A percentile compares a stretch with the other conserved stretches of the same genome.
Conservation (phyloP, 1,140 invertebrate species). For the Drosophila burlai region DNA sequence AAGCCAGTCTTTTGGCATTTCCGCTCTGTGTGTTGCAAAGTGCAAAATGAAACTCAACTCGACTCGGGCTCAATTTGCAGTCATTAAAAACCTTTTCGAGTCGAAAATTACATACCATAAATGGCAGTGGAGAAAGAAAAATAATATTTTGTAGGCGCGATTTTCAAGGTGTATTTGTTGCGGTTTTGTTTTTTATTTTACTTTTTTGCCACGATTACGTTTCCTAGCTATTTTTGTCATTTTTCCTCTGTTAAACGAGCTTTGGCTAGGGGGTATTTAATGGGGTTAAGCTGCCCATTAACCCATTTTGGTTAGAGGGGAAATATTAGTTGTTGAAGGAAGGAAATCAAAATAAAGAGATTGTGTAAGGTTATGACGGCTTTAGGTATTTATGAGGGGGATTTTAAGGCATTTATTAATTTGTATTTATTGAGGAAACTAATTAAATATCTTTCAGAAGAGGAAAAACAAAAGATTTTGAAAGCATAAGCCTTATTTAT, state of each 20-base stretch:
- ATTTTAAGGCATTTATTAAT: background rate
- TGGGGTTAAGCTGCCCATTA: conserved; percentile 45
- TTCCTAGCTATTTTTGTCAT: conserved; percentile 40
- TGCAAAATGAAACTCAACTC: conserved; percentile 53
- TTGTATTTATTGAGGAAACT: conserved; percentile 1
- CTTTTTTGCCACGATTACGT: conserved; percentile 31
- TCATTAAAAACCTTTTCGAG: conserved; percentile 59
- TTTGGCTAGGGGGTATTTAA: conserved; percentile 2
- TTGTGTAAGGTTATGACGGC: background rate
- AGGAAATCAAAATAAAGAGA: conserved; percentile 19
- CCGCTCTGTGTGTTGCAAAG: conserved; percentile 66
- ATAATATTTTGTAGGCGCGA: conserved; percentile 45
- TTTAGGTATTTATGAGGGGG: background rate
- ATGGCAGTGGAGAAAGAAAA: conserved; percentile 28
- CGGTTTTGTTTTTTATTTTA: conserved; percentile 18
- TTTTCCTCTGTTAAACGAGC: conserved; percentile 46
- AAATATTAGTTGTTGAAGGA: conserved; percentile 18
- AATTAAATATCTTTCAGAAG: background rate
- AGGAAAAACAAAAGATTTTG: background rate
- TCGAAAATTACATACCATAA: conserved; percentile 43
- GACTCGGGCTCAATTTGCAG: conserved; percentile 20
- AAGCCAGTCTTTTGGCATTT: conserved; percentile 54
- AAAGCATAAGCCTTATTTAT: background rate
- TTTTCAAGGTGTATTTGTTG: conserved; percentile 64
- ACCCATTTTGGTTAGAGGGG: conserved; percentile 38